Percentiles rank a stretch among this genome's conserved stretches.
These are phyloP conservation scores for Hypomesus transpacificus DNA, from an alignment of 2,113 vertebrate species.

Conservation along the genomic window DNA sequence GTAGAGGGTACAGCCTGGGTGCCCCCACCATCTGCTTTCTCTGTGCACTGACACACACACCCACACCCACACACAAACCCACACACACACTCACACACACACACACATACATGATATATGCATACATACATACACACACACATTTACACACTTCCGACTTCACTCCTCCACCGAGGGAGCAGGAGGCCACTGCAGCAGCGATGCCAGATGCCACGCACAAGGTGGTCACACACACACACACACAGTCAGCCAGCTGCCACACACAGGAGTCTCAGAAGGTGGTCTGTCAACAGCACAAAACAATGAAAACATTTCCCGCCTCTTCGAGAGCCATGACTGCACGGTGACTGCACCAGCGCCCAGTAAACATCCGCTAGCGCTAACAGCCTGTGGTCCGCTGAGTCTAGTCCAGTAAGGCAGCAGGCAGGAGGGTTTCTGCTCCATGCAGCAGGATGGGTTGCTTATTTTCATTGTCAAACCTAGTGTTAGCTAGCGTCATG, in stretches of 20 bases:
- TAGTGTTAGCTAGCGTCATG: not conserved
- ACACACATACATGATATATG: no score
- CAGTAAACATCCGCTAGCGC: conserved; percentile 14
- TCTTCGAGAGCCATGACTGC: conserved; percentile 27
- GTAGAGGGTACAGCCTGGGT: not conserved
- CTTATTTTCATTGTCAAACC: conserved; percentile 24
- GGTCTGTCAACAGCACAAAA: conserved; percentile 28
- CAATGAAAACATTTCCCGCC: conserved; percentile 24
- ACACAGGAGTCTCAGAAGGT: conserved; percentile 10
- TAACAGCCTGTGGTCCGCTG: conserved; percentile 24
- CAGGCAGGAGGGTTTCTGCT: conserved; percentile 22
- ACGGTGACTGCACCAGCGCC: conserved; percentile 23
- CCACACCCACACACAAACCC: no score
- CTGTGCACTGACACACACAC: not conserved
- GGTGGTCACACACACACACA: conserved; percentile 1
- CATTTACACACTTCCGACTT: conserved; percentile 18
- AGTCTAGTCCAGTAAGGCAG: conserved; percentile 14
- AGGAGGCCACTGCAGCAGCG: conserved; percentile 14
- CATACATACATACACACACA: not conserved
- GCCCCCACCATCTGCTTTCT: conserved; percentile 11
- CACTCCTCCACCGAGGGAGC: conserved; percentile 14
- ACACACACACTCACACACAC: not conserved
- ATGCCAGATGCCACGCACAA: conserved; percentile 11
- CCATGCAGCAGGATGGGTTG: conserved; percentile 9
- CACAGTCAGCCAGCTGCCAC: not conserved